These are phyloP conservation scores for Tenodera sinensis DNA, from an alignment of 2,888 invertebrate genomes.

Conservation along the genomic window DNA sequence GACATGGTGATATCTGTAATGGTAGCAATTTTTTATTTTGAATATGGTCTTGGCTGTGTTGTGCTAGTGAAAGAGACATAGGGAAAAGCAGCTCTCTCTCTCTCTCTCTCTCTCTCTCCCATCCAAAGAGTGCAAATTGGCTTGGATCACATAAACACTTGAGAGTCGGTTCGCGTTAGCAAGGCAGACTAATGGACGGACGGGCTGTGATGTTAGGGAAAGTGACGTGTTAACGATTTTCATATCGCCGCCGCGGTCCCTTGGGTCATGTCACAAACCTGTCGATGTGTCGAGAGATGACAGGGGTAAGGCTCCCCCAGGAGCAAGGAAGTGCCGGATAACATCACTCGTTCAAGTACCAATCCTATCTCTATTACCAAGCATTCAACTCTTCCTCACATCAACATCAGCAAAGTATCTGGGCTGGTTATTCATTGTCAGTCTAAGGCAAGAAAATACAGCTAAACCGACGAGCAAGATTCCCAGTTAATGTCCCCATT, in stretches of 20 bases:
- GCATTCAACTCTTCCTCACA: too few species aligned
- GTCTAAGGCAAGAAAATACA: too few species aligned
- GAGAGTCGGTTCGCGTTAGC: background rate
- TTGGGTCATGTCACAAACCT: background rate
- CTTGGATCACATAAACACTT: background rate
- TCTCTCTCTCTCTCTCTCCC: too few species aligned
- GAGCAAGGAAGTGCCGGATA: background rate
- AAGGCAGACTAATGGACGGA: background rate
- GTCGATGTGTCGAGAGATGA: background rate
- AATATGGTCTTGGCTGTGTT: background rate
- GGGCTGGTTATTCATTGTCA: too few species aligned
- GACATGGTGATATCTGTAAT: background rate
- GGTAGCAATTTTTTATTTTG: background rate
- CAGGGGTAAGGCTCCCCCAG: background rate
- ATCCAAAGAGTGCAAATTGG: too few species aligned
- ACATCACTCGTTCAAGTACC: background rate
- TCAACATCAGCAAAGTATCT: too few species aligned
- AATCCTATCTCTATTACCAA: too few species aligned
- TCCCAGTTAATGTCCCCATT: too few species aligned
- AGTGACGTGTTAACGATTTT: background rate
- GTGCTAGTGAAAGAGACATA: background rate
- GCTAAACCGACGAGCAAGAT: too few species aligned
- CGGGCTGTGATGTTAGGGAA: background rate
- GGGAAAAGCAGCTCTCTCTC: background rate
- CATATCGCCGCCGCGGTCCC: background rate